Evolutionary conservation across 2,113 vertebrate genomes (phyloP).

Genomic region (Aphelocoma coerulescens): DNA sequence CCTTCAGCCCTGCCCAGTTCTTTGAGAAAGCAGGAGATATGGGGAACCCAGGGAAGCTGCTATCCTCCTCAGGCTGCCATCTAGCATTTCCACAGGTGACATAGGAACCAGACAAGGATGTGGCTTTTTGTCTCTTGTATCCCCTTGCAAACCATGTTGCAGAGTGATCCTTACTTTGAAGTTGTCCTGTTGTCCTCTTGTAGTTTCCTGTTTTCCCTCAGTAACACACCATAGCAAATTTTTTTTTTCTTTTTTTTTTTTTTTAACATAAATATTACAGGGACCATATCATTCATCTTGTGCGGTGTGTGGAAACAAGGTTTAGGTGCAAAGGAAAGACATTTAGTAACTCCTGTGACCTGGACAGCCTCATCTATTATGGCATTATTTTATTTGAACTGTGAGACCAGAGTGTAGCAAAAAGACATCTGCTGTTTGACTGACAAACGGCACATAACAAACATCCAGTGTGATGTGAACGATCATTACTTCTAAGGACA

Average conservation of each 20-base stretch:
- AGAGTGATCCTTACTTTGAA: not conserved
- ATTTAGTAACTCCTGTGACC: not conserved
- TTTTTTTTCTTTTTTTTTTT: no score
- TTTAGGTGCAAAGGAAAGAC: not conserved
- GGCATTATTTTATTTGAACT: not conserved
- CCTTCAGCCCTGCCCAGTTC: not conserved
- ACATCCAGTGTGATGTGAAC: not conserved
- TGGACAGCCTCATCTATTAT: not conserved
- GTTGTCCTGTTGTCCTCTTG: not conserved
- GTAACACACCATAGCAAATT: not conserved
- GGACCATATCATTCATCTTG: not conserved
- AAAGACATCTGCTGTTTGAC: not conserved
- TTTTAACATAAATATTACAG: not conserved
- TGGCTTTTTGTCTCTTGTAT: not conserved
- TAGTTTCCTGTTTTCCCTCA: not conserved
- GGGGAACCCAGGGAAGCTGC: not conserved
- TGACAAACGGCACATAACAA: conserved; percentile 11
- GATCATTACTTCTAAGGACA: conserved; percentile 31
- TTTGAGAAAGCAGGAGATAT: not conserved
- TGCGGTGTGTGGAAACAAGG: not conserved
- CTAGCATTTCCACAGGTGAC: not conserved
- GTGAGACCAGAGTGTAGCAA: not conserved
- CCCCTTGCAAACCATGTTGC: not conserved
- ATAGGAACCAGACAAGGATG: not conserved
- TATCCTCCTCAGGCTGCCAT: not conserved